Evolutionary conservation across 2,113 vertebrate species (phyloP).

Genomic region (Mormoops blainvillei): DNA sequence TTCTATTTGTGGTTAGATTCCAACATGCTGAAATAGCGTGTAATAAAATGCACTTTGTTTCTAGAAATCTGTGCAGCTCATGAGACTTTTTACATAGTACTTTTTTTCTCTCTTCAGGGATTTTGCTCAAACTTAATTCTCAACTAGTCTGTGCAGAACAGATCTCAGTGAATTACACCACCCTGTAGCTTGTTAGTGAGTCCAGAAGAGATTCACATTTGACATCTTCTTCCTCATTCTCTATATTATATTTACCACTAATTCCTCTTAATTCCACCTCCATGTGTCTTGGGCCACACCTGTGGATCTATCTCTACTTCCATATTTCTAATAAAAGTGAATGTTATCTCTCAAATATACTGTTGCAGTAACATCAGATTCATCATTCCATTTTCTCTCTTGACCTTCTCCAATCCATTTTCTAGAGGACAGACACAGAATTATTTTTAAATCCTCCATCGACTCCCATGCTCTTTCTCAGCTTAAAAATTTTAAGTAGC

Average conservation of each 20-base stretch:
- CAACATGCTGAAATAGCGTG: conserved; percentile 47
- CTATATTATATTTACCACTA: background rate
- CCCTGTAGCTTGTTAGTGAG: background rate
- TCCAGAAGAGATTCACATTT: conserved; percentile 5
- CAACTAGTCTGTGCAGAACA: background rate
- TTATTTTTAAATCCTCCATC: conserved; percentile 3
- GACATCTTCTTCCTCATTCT: background rate
- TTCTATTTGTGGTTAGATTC: conserved; percentile 51
- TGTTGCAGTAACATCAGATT: background rate
- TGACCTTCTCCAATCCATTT: background rate
- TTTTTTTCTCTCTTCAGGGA: background rate
- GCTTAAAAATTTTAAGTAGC: background rate
- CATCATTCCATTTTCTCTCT: background rate
- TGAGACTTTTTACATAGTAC: background rate
- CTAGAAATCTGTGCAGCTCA: background rate
- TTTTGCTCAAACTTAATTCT: conserved; percentile 45
- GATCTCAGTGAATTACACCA: background rate
- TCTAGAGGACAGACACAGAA: background rate
- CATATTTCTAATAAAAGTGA: background rate
- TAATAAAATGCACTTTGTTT: conserved; percentile 58
- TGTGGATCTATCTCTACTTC: background rate
- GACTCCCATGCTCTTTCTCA: background rate
- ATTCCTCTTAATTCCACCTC: background rate
- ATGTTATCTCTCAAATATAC: background rate
- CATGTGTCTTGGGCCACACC: background rate